Percentiles rank a stretch among this genome's conserved stretches.
Conservation (phyloP, 2,113 vertebrate species). For the Notechis scutatus region DNA sequence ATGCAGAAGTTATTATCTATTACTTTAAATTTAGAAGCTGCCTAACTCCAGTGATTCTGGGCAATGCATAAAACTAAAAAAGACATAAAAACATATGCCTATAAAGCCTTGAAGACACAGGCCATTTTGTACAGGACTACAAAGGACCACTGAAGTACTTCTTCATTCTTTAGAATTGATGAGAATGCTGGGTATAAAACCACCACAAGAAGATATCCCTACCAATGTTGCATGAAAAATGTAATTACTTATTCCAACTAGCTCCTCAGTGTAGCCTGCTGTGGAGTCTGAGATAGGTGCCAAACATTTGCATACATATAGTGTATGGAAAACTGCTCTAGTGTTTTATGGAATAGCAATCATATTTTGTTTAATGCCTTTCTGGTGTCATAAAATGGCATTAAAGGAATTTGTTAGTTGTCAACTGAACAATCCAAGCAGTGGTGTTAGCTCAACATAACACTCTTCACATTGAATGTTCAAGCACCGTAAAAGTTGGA, state of each 20-base stretch:
- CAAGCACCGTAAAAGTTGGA: constrained; percentile 66
- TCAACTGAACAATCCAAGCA: constrained; percentile 69
- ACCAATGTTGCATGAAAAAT: background rate
- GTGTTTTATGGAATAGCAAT: constrained; percentile 71
- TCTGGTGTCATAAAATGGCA: constrained; percentile 71
- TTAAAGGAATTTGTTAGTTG: constrained; percentile 73
- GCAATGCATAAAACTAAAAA: background rate
- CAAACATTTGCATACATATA: constrained; percentile 68
- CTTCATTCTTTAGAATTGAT: background rate
- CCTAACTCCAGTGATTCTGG: background rate
- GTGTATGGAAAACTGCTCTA: constrained; percentile 62
- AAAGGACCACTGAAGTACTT: background rate
- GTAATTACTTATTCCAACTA: constrained; percentile 61
- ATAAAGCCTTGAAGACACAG: background rate
- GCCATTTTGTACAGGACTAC: background rate
- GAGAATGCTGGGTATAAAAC: background rate
- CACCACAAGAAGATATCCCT: background rate
- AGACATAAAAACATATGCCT: background rate
- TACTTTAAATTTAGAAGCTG: background rate
- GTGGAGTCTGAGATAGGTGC: constrained; percentile 59
- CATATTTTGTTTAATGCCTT: constrained; percentile 76
- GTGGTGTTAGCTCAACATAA: constrained; percentile 72
- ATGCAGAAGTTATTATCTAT: background rate
- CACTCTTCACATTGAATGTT: constrained; percentile 63
- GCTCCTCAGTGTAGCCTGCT: constrained; percentile 65